Evolutionary conservation across 2,797 vertebrate species (phyloP), one percentile per base, ranked within the genome.

Genomic region (Sternotherus odoratus): DNA sequence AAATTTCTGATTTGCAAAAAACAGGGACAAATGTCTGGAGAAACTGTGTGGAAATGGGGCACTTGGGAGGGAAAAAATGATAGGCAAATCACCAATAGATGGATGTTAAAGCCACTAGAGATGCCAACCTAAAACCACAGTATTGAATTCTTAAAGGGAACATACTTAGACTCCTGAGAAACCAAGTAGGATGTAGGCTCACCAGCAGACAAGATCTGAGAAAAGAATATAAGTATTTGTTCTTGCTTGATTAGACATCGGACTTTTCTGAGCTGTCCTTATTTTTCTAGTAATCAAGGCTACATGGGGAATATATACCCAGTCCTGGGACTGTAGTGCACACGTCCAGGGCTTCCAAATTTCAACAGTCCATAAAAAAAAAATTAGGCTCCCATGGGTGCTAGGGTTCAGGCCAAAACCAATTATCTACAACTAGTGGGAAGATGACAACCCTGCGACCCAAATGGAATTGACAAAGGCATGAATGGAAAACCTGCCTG

Each of bases 61-160:
- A 2, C 17, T n/a, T 51, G 57, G 0, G 0, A 2, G 53, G 53
- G 1, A 2, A 8, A 46, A 5, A 63, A 53, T 77, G 50, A 2
- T 86, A 36, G 80, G 28, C 57, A 85, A 24, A 19, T 12, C 88
- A 30, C 15, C 43, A 51, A n/a, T 63, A 82, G 79, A 91, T 23
- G 11, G 28, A 3, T 16, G n/a, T 84, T 95, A 57, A 87, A 78
- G 1, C 43, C 39, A 1, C 39, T 56, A 54, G 28, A 83, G 24
- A 12, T 74, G 8, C 8, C 1, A 5, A 1, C 53, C 30, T 51
- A 74, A 89, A 95, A 39, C 3, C 1, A 5, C 28, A 87, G 86
- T 84, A n/a, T 12, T 46, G 43, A 74, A 28, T 15, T 13, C 12
- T 24, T 46, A 39, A 77, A 85, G 90, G 77, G 5, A 80, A 86